Percentiles rank a stretch among this genome's conserved stretches.
Conservation (phyloP, 2,797 vertebrate genomes). For the Muraenolepis orangiensis region DNA sequence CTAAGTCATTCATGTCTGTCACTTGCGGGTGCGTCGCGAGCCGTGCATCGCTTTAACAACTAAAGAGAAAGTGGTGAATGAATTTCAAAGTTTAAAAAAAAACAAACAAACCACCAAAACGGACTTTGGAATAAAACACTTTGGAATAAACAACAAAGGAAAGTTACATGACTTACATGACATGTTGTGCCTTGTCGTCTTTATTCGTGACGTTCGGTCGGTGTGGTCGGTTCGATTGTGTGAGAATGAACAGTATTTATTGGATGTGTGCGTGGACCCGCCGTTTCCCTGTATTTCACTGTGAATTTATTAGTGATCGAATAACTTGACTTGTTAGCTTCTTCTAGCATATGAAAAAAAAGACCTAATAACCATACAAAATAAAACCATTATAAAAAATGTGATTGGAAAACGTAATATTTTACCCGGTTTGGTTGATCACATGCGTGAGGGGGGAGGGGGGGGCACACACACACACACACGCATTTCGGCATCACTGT, state of each 20-base stretch:
- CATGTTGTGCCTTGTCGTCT: neutral
- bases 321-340: neutral
- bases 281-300: neutral
- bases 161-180: neutral
- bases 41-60: neutral
- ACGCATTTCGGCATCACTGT: too few species aligned
- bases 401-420: neutral
- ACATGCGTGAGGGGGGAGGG: too few species aligned
- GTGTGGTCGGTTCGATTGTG: too few species aligned
- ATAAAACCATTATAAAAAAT: neutral
- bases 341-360: neutral
- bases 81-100: neutral
- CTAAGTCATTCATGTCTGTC: neutral
- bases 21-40: neutral
- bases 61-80: neutral
- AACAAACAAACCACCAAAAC: neutral
- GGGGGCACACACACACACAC: too few species aligned
- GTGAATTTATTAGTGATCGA: neutral
- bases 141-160: neutral
- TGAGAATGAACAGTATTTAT: constrained; percentile 1
- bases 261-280: neutral
- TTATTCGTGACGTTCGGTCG: neutral
- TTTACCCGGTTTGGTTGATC: neutral
- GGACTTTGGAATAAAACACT: constrained; percentile 1
- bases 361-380: neutral